Base-by-base conservation (phyloP, 2,113 vertebrate species). In the Girardinichthys multiradiatus region DNA sequence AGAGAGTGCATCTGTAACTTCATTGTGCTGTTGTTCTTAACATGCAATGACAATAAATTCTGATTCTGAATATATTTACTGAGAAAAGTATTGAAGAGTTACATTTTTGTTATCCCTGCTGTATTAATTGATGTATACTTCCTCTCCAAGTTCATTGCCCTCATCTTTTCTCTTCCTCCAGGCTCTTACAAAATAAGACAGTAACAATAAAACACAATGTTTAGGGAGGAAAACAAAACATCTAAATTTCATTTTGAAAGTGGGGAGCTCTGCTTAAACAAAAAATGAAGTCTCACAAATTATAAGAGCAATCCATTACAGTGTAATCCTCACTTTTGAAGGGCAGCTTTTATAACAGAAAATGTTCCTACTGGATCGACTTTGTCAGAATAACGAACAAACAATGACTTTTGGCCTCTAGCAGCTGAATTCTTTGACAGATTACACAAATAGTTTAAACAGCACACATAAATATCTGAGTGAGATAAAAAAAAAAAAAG, bases 401-500 rank as follows among this genome's bases (percentile, higher is more conserved):
- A 86, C 71, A 67, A 67, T 63, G 64, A 71, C 81, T 74, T 81
- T 74, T 68, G 48, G 74, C 67, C 39, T 57, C 64, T 83, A 71
- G 30, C 45, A 83, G 73, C 57, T 57, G 77, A 81, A 87, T 87
- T 84, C 73, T 81, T 86, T 76, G 42, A 80, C 7, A 77, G 76
- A 79, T 85, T 82, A 74, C 71, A 51, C 70, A 67, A 80, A 86
- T 79, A 83, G 66, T 76, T 82, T 64, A 83, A 86, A 87, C 80
- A 80, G 77, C 57, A 68, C 42, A 64, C 72, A 80, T 42, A 54
- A 89, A 90, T 81, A 80, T 74, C 74, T 76, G 63, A 26, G 48
- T 45, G 33, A 76, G 83, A 86, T 87, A 84, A 86, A 81, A 74
- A 66, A 63, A 87, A 84, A 87, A 81, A 75, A 66, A 51, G 82